phyloP scores from a whole-genome alignment of 2,888 invertebrate genomes.

The Heliconius erato region DNA sequence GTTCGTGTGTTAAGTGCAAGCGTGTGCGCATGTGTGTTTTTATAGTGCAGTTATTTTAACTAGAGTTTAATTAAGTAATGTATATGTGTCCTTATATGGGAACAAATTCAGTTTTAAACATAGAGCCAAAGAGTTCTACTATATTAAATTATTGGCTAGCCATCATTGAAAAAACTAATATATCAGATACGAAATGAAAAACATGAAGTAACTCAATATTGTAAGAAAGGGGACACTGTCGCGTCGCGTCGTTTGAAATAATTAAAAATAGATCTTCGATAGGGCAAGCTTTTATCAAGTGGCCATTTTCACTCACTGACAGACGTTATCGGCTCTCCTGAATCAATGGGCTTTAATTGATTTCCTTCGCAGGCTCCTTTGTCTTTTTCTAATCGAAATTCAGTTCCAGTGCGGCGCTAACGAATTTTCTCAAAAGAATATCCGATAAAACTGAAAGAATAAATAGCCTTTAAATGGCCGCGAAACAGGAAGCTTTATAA shows the following conservation, averaged over 20 bases:
- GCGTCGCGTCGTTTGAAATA: slow-evolving; percentile 51
- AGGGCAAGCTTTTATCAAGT: slow-evolving; percentile 68
- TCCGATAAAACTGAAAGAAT: slow-evolving; percentile 57
- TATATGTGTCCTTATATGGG: too few relatives aligned
- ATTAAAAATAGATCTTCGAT: slow-evolving; percentile 58
- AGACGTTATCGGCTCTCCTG: slow-evolving; percentile 69
- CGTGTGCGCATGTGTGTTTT: neutral
- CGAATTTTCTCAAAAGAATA: slow-evolving; percentile 74
- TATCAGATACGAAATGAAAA: neutral
- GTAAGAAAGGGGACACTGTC: slow-evolving; percentile 1
- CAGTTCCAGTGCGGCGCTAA: slow-evolving; percentile 66
- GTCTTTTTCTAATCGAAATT: slow-evolving; percentile 82
- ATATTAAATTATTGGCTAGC: too few relatives aligned
- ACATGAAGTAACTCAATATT: neutral
- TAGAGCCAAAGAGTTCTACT: neutral
- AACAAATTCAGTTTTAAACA: too few relatives aligned
- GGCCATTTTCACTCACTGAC: slow-evolving; percentile 61
- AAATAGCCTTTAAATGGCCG: slow-evolving; percentile 67
- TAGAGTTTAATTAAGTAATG: too few relatives aligned
- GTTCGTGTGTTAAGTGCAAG: too few relatives aligned
- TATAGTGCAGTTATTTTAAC: too few relatives aligned
- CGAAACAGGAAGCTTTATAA: slow-evolving; percentile 51
- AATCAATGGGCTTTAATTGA: slow-evolving; percentile 85
- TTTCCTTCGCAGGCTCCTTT: slow-evolving; percentile 78
- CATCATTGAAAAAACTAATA: neutral